These are phyloP conservation scores for Propithecus coquereli DNA, from an alignment of 2,113 vertebrate genomes.

Conservation along the genomic window DNA sequence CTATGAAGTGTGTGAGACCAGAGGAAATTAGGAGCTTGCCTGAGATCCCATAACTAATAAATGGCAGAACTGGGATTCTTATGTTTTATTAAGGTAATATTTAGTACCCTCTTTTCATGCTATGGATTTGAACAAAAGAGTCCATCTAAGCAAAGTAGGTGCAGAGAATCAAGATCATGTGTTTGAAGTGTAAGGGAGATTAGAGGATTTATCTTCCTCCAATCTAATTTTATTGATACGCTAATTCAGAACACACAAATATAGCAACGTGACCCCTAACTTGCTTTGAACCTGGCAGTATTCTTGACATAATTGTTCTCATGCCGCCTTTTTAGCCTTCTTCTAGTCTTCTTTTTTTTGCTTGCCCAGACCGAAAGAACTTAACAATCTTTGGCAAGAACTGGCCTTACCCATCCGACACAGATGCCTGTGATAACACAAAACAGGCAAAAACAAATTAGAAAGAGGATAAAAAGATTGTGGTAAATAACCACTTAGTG, in stretches of 20 bases:
- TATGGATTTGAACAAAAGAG: neutral
- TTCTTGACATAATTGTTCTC: constrained; percentile 12
- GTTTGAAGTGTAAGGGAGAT: neutral
- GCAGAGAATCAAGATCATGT: neutral
- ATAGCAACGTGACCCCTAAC: neutral
- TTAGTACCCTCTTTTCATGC: neutral
- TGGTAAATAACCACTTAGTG: neutral
- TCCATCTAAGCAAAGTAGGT: neutral
- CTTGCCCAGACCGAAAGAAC: neutral
- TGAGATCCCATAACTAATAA: neutral
- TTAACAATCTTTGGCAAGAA: neutral
- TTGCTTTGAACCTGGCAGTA: neutral
- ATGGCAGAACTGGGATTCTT: neutral
- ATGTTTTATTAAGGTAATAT: neutral
- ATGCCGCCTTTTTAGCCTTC: neutral
- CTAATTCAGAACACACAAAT: neutral
- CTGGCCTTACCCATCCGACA: neutral
- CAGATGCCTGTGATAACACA: neutral
- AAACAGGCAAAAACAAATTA: neutral
- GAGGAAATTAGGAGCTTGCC: neutral
- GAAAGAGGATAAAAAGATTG: neutral
- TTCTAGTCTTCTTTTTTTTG: neutral
- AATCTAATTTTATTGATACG: neutral
- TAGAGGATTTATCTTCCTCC: neutral
- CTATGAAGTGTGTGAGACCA: neutral